Conservation (phyloP, 2,113 vertebrate species). For the Ciconia boyciana region DNA sequence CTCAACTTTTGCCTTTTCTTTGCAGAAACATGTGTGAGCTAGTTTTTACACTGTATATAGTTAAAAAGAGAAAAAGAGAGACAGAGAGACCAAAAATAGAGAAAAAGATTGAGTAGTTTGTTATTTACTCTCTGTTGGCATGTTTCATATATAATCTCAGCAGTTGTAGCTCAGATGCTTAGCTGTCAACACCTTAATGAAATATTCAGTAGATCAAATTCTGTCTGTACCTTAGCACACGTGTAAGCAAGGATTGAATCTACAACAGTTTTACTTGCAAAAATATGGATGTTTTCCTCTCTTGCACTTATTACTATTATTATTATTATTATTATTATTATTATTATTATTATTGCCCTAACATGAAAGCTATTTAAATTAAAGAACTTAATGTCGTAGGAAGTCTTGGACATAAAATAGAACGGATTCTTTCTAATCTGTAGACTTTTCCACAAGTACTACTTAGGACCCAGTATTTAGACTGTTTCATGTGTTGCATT, state of each 20-base stretch:
- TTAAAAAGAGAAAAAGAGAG: background rate
- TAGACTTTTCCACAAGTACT: background rate
- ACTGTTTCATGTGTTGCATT: background rate
- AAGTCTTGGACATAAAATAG: background rate
- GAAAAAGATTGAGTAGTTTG: background rate
- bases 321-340: background rate
- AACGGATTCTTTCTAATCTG: background rate
- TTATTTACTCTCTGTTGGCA: constrained; percentile 12
- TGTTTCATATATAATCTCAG: constrained; percentile 12
- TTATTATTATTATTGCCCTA: background rate
- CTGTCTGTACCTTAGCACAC: background rate
- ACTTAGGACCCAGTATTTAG: background rate
- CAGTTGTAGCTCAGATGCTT: constrained; percentile 7
- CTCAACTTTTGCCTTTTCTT: background rate
- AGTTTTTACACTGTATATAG: background rate
- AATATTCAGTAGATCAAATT: constrained; percentile 52
- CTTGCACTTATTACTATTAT: background rate
- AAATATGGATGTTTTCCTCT: background rate
- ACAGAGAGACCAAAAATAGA: background rate
- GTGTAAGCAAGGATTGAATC: background rate
- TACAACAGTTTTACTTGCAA: background rate
- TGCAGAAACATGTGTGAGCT: background rate
- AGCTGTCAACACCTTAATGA: constrained; percentile 41
- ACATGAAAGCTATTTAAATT: background rate
- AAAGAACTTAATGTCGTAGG: background rate